phyloP scores from a whole-genome alignment of 1,140 invertebrate genomes.

The Eulimnadia texana region DNA sequence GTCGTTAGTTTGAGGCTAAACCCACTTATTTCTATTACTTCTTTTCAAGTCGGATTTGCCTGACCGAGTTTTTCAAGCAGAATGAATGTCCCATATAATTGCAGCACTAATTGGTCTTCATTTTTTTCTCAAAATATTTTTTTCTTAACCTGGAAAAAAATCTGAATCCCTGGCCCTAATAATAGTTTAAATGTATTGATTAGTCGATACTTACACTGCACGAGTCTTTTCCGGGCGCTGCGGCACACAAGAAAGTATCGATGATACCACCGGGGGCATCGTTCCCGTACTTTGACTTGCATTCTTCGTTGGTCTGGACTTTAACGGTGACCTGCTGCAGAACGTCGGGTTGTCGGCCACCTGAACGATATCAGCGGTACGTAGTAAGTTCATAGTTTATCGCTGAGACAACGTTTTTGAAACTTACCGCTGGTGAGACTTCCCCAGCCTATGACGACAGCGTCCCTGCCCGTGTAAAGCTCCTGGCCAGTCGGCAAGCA shows the following conservation, averaged over 20 bases:
- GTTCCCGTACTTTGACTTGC: conserved; percentile 60
- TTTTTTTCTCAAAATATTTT: too few species aligned
- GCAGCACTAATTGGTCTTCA: too few species aligned
- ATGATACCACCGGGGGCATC: conserved; percentile 75
- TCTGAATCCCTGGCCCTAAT: too few species aligned
- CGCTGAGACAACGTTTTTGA: not conserved
- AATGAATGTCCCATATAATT: not conserved
- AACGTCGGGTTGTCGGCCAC: conserved; percentile 60
- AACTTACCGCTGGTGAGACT: conserved; percentile 57
- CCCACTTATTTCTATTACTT: too few species aligned
- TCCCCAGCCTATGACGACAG: conserved; percentile 72
- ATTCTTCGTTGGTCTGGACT: conserved; percentile 65
- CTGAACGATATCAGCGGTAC: conserved; percentile 31
- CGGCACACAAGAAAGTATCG: conserved; percentile 72
- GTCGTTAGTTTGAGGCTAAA: too few species aligned
- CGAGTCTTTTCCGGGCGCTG: conserved; percentile 62
- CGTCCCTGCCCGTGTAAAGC: conserved; percentile 47
- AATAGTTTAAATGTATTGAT: conserved; percentile 6
- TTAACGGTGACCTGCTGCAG: conserved; percentile 69
- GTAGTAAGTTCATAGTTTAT: too few species aligned
- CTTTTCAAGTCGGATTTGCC: too few species aligned
- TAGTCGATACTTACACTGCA: conserved; percentile 58
- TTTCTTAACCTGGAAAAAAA: too few species aligned
- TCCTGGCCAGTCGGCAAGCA: conserved; percentile 51
- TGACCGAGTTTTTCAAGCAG: too few species aligned